phyloP scores from a whole-genome alignment of 1,140 invertebrate species.

The Pseudomyrmex sp. region DNA sequence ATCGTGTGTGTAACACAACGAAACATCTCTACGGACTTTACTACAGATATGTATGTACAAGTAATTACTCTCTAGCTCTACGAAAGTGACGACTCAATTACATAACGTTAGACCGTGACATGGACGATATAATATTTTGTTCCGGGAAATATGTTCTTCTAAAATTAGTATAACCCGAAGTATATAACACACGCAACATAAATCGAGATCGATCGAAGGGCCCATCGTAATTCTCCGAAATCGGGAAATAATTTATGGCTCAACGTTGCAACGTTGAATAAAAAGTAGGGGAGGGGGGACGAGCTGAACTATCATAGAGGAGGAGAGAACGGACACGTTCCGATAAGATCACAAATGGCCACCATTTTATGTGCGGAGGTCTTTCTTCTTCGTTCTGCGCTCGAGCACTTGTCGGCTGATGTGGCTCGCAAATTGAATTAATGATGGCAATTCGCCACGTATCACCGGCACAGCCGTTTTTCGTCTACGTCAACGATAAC shows the following conservation, averaged over 20 bases:
- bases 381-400: slow-evolving; percentile 26
- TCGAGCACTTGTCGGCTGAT: slow-evolving; percentile 16
- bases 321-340: slow-evolving; percentile 7
- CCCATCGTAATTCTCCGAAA: slow-evolving; percentile 8
- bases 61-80: no score
- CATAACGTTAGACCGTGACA: slow-evolving; percentile 1
- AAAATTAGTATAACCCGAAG: slow-evolving; percentile 23
- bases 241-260: slow-evolving; percentile 46
- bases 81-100: slow-evolving; percentile 33
- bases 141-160: background rate
- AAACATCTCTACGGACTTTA: no score
- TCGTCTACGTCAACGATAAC: slow-evolving; percentile 23
- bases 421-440: slow-evolving; percentile 48
- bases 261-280: background rate
- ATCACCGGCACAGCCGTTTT: slow-evolving; percentile 25
- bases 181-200: background rate
- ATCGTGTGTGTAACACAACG: no score
- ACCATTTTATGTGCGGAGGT: slow-evolving; percentile 12
- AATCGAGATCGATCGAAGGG: slow-evolving; percentile 13
- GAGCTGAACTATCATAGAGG: slow-evolving; percentile 10
- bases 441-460: slow-evolving; percentile 26
- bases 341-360: slow-evolving; percentile 46
- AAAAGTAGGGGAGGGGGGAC: slow-evolving; percentile 36
- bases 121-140: slow-evolving; percentile 34
- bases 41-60: no score